A percentile compares a stretch with the other conserved stretches of the same genome.
These are phyloP conservation scores for Ctenochaetus hawaiiensis DNA, from an alignment of 2,797 vertebrate genomes.

Conservation along the genomic window DNA sequence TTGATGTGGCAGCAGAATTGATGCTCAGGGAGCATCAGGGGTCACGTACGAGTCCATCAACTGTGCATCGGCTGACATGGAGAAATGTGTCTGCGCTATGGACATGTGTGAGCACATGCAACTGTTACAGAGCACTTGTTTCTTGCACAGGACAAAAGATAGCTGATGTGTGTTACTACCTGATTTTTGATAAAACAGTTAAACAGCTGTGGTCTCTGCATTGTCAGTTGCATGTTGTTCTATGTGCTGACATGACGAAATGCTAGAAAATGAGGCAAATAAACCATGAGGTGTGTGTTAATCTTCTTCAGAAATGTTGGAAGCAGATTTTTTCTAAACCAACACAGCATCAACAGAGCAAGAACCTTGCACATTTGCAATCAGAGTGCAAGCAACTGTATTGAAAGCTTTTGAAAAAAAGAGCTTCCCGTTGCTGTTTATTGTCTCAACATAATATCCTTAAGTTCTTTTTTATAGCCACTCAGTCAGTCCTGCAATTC, in stretches of 20 bases:
- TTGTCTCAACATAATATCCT: conserved; percentile 42
- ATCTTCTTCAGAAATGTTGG: conserved; percentile 26
- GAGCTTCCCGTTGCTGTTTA: conserved; percentile 35
- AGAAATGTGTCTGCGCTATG: not conserved
- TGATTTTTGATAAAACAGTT: conserved; percentile 16
- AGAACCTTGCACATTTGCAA: conserved; percentile 27
- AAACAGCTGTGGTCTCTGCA: not conserved
- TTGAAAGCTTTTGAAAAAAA: conserved; percentile 46
- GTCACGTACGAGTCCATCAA: conserved; percentile 39
- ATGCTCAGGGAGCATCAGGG: conserved; percentile 40
- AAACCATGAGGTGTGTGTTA: not conserved
- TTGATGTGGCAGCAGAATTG: conserved; percentile 31
- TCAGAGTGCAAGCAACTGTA: conserved; percentile 20
- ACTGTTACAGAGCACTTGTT: conserved; percentile 11
- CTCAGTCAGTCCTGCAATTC: conserved; percentile 33
- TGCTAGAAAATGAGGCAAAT: conserved; percentile 18
- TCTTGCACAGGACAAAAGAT: not conserved
- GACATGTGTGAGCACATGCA: not conserved
- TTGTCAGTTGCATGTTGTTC: not conserved
- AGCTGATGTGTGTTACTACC: conserved; percentile 6
- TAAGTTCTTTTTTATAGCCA: conserved; percentile 60
- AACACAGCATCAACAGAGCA: not conserved
- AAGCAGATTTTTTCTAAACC: conserved; percentile 7
- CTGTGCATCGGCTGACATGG: conserved; percentile 11
- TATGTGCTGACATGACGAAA: not conserved